Evolutionary conservation across 2,113 vertebrate genomes (phyloP), one percentile per base, ranked within the genome.

Genomic region (Colossoma macropomum): DNA sequence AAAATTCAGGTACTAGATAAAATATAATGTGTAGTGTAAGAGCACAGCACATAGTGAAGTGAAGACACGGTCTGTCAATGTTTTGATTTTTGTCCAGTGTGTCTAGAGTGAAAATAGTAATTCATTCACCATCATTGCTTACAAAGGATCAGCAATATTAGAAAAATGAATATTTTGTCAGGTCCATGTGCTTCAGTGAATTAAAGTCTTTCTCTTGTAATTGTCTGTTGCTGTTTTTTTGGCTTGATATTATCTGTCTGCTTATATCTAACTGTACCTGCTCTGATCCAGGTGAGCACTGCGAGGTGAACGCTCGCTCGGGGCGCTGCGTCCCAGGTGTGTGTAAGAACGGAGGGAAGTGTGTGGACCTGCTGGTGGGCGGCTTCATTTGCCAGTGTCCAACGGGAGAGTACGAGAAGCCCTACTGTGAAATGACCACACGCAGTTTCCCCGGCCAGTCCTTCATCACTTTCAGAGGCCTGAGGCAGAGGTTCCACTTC

Each of bases 401-500:
- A 0, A 90, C 93, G 0, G 96, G 95, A 76, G 96, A 96, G 92
- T 98, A 94, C 0, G 96, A 98, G 93, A 96, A 96, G 34, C 97
- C 97, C 4, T 98, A 95, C 92, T 98, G 97, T 80, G 93, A 96
- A 91, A 96, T 98, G 95, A 97, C 95, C 90, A 97, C 97, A 0
- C 96, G 97, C 83, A 97, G 96, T 91, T 99, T 99, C 89, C 96
- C 97, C 0, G 94, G 95, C 0, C 94, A 86, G 74, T 99, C 97
- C 88, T 98, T 99, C 88, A 72, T 99, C 92, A 99, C 97, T 88
- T 98, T 98, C 88, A 94, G 95, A 3, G 97, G 97, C 45, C 94
- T 98, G 68, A 92, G 96, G 50, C 97, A 98, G 81, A 96, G 97
- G 85, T 98, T 99, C 91, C 97, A 98, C 94, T 98, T 99, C 93